Percentiles rank a stretch among this genome's conserved stretches.
phyloP scores from a whole-genome alignment of 2,888 invertebrate genomes.

The Tineola bisselliella region DNA sequence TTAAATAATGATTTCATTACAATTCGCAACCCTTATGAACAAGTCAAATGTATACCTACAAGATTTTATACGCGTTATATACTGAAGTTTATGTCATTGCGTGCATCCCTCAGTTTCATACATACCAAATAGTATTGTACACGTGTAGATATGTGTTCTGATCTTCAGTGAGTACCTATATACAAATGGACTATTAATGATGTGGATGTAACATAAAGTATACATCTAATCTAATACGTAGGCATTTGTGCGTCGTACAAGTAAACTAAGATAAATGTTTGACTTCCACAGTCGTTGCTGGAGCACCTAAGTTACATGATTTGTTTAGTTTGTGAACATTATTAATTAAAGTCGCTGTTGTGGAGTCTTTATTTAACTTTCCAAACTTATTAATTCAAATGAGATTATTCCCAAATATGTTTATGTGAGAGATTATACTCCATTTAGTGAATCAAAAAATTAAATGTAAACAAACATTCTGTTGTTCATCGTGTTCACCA shows the following conservation, averaged over 20 bases:
- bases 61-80: too few relatives aligned
- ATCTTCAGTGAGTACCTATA: too few relatives aligned
- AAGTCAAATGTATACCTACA: too few relatives aligned
- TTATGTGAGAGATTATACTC: neutral
- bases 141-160: too few relatives aligned
- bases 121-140: too few relatives aligned
- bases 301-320: neutral
- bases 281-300: neutral
- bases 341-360: slow-evolving; percentile 23
- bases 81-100: too few relatives aligned
- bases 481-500: too few relatives aligned
- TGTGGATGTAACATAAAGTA: neutral
- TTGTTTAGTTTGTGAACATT: slow-evolving; percentile 26
- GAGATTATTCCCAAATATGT: neutral
- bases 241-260: neutral
- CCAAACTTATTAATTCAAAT: neutral
- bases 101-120: too few relatives aligned
- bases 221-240: neutral
- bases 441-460: too few relatives aligned
- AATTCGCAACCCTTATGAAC: too few relatives aligned
- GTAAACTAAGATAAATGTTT: neutral
- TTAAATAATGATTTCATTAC: too few relatives aligned
- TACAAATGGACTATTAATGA: neutral
- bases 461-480: too few relatives aligned
- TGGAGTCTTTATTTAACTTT: slow-evolving; percentile 15